Percentiles rank a stretch among this genome's conserved stretches.
Evolutionary conservation across 23 tunicate species (phyloP).

Genomic region (Halocynthia aurantium): DNA sequence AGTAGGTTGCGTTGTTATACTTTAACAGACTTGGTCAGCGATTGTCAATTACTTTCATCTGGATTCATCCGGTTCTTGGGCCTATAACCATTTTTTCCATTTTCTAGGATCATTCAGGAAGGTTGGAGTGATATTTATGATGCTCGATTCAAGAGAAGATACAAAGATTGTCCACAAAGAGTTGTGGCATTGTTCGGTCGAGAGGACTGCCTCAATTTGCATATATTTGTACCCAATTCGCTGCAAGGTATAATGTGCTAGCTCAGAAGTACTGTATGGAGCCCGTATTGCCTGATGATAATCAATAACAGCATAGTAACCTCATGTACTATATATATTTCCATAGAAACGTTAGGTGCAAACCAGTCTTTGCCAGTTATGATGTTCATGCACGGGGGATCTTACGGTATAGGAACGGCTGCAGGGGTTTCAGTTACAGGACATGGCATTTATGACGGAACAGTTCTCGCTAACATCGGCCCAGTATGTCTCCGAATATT

Average conservation of each 20-base stretch:
- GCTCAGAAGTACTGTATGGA: no score
- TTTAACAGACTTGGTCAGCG: background rate
- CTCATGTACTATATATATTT: background rate
- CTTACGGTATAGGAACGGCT: slow-evolving; percentile 12
- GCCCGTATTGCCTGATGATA: no score
- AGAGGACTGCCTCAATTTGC: slow-evolving; percentile 19
- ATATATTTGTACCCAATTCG: slow-evolving; percentile 17
- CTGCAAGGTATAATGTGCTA: background rate
- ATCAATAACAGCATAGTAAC: background rate
- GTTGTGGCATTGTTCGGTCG: slow-evolving; percentile 10
- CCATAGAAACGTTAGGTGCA: background rate
- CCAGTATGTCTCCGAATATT: background rate
- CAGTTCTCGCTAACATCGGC: slow-evolving; percentile 19
- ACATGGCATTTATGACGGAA: slow-evolving; percentile 20
- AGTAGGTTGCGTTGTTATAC: slow-evolving; percentile 1
- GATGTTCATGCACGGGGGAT: slow-evolving; percentile 29
- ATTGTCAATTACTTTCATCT: background rate
- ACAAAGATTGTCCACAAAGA: slow-evolving; percentile 20
- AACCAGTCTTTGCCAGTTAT: slow-evolving; percentile 17
- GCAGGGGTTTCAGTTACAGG: slow-evolving; percentile 12
- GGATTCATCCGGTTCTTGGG: background rate
- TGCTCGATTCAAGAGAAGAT: slow-evolving; percentile 2
- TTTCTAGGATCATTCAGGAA: slow-evolving; percentile 5
- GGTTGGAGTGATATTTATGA: slow-evolving; percentile 19
- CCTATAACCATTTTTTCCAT: background rate